phyloP scores from a whole-genome alignment of 1,140 invertebrate species.

The Apis dorsata region DNA sequence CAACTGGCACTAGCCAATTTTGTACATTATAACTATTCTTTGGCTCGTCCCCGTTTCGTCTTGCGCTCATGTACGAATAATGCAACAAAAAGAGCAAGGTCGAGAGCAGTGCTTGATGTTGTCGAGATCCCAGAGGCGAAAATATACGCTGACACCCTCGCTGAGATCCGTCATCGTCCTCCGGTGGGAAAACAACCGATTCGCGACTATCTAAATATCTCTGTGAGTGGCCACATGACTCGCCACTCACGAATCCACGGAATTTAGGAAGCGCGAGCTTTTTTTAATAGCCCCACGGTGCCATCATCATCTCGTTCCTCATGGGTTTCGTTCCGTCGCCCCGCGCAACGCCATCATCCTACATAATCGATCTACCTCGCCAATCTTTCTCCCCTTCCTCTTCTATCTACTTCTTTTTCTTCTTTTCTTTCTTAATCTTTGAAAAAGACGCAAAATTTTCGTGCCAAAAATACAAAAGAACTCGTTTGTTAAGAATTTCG shows the following conservation, averaged over 20 bases:
- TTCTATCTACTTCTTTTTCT: neutral
- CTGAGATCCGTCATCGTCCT: slow-evolving; percentile 56
- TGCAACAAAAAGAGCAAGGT: slow-evolving; percentile 45
- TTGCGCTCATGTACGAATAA: slow-evolving; percentile 12
- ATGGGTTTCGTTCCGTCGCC: slow-evolving; percentile 21
- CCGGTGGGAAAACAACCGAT: slow-evolving; percentile 50
- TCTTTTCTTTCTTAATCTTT: too few species aligned
- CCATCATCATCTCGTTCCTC: slow-evolving; percentile 49
- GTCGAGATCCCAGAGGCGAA: slow-evolving; percentile 24
- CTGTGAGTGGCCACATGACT: slow-evolving; percentile 59
- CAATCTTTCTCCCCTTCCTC: neutral
- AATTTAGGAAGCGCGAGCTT: slow-evolving; percentile 65
- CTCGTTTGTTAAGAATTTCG: neutral
- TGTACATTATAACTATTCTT: neutral
- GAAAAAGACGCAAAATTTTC: neutral
- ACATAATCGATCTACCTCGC: neutral
- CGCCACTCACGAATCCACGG: slow-evolving; percentile 63
- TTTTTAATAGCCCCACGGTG: slow-evolving; percentile 62
- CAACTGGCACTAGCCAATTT: slow-evolving; percentile 15
- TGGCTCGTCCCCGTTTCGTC: slow-evolving; percentile 5
- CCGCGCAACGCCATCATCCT: slow-evolving; percentile 11
- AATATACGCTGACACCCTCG: slow-evolving; percentile 36
- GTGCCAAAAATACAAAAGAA: neutral
- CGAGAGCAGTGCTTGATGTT: slow-evolving; percentile 2
- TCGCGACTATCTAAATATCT: slow-evolving; percentile 55